Conservation (phyloP, 2,113 vertebrate species). For the Channa argus region DNA sequence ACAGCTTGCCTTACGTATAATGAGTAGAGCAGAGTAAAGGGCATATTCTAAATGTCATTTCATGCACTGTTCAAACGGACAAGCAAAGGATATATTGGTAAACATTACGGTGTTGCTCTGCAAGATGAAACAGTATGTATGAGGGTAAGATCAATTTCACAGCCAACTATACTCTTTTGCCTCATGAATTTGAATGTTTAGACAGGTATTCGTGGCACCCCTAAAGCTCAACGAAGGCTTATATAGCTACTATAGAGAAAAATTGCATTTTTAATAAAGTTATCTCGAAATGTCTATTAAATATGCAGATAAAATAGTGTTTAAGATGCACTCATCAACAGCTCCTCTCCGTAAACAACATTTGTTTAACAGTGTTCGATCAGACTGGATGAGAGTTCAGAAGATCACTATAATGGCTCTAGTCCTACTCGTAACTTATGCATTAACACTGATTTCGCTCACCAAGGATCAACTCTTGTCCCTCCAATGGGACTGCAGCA, state of each 20-base stretch:
- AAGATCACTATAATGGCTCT: background rate
- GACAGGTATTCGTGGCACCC: conserved; percentile 6
- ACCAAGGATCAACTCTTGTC: background rate
- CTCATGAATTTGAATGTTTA: conserved; percentile 58
- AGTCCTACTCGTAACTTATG: background rate
- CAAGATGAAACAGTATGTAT: conserved; percentile 56
- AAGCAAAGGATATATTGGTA: conserved; percentile 53
- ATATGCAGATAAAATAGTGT: background rate
- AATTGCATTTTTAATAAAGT: background rate
- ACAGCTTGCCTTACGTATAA: conserved; percentile 54
- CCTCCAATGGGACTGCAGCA: background rate
- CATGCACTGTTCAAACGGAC: conserved; percentile 65
- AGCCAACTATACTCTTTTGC: conserved; percentile 40
- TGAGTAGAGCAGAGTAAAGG: conserved; percentile 59
- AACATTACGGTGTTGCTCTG: conserved; percentile 52
- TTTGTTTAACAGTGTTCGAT: background rate
- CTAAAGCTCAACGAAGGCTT: background rate
- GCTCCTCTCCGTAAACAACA: background rate
- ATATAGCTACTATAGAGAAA: background rate
- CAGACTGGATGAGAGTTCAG: background rate
- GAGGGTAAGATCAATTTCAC: conserved; percentile 53
- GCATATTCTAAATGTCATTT: conserved; percentile 72
- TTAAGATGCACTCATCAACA: background rate
- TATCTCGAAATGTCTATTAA: background rate
- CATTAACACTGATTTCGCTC: background rate